Base-by-base conservation (phyloP, 2,888 invertebrate genomes). In the Cetonia aurata region DNA sequence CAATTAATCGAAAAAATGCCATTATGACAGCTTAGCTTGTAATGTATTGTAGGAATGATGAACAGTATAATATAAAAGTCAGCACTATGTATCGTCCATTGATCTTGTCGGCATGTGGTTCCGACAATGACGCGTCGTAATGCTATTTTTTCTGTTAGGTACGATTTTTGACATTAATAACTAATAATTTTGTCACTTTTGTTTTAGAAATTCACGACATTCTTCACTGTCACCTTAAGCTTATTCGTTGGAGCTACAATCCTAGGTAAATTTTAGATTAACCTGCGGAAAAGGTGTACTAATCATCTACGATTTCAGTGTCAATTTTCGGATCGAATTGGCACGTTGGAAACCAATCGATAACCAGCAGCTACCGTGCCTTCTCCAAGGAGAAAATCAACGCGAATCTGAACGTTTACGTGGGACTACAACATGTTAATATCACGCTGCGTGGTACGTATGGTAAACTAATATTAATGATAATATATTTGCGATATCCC, bases 351-450 rank as follows among this genome's bases (percentile, higher is more conserved):
- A 88, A 89, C 75, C 91, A 94, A 19, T 90, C 91, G 46, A 92
- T 96, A 78, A 89, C 92, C 78, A 93, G 95, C 78, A 92, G 95
- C 70, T 97, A 96, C 88, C 91, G 93, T 80, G 96, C 96, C 76
- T 97, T 96, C 87, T 95, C 96, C 75, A 88, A 91, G 76, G 95
- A 96, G 83, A 92, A 94, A 81, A 88, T 98, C 75, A 89, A 91
- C 80, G 98, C 96, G 79, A 91, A 93, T 85, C 90, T 99, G 76
- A 96, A 96, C 44, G 93, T 98, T 71, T 93, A 93, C 84, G 93
- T 99, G 77, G 98, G 98, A 69, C 89, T 99, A 73, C 93, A 93
- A 81, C 95, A 96, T 85, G 95, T 98, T 85, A 99, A 99, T 87
- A 94, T 99, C 80, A 98, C 98, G 67, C 90, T 98, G 77, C 90